These are phyloP conservation scores for Heteropelma amictum DNA, from an alignment of 2,888 invertebrate species.

Conservation along the genomic window DNA sequence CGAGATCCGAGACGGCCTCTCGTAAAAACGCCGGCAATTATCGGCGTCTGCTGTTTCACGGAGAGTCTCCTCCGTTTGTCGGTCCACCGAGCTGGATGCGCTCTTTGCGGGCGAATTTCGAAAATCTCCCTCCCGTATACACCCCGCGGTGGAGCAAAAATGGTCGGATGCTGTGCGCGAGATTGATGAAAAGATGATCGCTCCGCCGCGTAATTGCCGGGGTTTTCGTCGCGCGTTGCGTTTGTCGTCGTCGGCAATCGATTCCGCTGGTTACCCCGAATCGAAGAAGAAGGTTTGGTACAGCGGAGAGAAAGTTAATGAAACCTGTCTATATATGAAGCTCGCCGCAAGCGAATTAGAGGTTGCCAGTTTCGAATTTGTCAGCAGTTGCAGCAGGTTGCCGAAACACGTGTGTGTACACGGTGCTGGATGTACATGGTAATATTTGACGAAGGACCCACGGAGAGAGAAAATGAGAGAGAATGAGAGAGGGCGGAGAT, in stretches of 20 bases:
- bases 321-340: neutral
- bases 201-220: too few species aligned
- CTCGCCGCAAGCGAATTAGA: conserved; percentile 74
- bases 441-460: conserved; percentile 35
- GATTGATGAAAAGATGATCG: too few species aligned
- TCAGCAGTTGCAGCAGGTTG: conserved; percentile 65
- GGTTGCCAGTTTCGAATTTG: conserved; percentile 70
- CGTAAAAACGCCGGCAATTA: conserved; percentile 73
- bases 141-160: too few species aligned
- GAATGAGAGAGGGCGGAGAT: neutral
- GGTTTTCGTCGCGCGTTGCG: too few species aligned
- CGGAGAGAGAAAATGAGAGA: neutral
- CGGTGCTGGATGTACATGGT: neutral
- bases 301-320: neutral
- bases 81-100: conserved; percentile 36
- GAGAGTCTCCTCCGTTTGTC: conserved; percentile 65
- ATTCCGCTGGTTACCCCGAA: conserved; percentile 21
- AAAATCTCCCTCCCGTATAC: conserved; percentile 26
- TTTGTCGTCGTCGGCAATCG: too few species aligned
- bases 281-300: conserved; percentile 18
- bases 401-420: neutral
- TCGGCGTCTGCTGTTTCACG: conserved; percentile 73
- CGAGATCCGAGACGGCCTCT: conserved; percentile 64
- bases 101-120: conserved; percentile 22
- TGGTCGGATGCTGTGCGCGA: too few species aligned